These are phyloP conservation scores for Petromus typicus DNA, from an alignment of 2,113 vertebrate species.

Conservation along the genomic window DNA sequence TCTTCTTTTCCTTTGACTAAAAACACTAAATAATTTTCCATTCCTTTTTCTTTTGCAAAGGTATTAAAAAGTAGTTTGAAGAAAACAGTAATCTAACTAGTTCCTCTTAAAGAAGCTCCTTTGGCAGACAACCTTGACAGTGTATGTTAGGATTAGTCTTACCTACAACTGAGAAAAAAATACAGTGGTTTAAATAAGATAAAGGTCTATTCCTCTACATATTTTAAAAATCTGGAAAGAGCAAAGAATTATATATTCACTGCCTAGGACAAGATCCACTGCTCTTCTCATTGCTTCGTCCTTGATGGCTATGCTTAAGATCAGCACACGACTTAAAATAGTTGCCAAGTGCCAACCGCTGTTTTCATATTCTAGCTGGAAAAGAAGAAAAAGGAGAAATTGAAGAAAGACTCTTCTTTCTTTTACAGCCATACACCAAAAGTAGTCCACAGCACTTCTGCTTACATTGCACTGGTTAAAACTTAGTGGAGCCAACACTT, in stretches of 20 bases:
- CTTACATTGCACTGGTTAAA: not conserved
- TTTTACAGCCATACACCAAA: not conserved
- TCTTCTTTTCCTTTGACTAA: not conserved
- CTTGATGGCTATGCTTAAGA: not conserved
- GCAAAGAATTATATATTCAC: not conserved
- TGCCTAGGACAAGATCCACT: not conserved
- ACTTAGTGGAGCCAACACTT: not conserved
- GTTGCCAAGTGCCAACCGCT: not conserved
- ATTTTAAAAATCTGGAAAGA: not conserved
- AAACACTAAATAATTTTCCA: not conserved
- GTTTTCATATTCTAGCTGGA: not conserved
- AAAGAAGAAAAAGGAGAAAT: not conserved
- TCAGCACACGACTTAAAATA: not conserved
- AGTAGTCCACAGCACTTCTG: not conserved
- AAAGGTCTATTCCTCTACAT: not conserved
- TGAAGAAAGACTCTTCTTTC: not conserved
- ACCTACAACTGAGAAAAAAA: not conserved
- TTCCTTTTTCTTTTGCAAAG: not conserved
- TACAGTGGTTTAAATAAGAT: not conserved
- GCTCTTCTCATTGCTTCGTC: not conserved
- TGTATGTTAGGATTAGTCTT: not conserved
- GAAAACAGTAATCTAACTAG: not conserved
- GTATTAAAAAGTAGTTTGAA: not conserved
- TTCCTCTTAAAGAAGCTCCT: conserved; percentile 5
- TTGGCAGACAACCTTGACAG: not conserved